Base-by-base conservation (phyloP, 2,888 invertebrate genomes). In the Cyaniris semiargus region DNA sequence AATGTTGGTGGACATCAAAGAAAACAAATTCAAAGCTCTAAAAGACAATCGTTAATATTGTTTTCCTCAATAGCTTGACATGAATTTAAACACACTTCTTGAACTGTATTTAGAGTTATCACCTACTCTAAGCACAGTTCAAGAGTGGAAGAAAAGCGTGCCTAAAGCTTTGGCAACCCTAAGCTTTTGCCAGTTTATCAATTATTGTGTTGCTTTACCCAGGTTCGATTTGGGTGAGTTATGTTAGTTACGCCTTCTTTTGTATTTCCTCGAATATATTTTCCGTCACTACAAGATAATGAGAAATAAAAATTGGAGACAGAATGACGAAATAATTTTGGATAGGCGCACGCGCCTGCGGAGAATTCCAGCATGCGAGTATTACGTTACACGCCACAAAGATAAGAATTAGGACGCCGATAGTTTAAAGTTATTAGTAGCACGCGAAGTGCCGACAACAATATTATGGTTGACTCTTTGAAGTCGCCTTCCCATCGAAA, bases 391-490 rank as follows among this genome's bases (percentile, higher is more conserved):
- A 66, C 66, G 31, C 66, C 66, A 27, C 27, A 66, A 66, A 66
- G 27, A 27, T 27, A 66, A 48, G 74, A 74, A 48, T 44, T 72
- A 38, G 72, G 44, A 72, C 72, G 23, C 44, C 5, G 66, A 72
- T 74, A 74, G 18, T 38, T 71, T 38, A 44, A 21, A 71, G 38
- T 27, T 74, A 53, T 53, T 74, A 74, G 48, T 53, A 27, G 18
- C 74, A 74, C 74, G 74, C 74, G 53, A 74, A 53, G 74, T 72
- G 72, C 72, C 44, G 74, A 74, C 74, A 74, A 74, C 48, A 48
- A 74, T 74, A 27, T 48, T 74, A 27, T 23, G 10, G 27, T 53
- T 18, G 74, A 48, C 72, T 38, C 38, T 44, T 44, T 66, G 27
- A 66, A 66, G 66, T 27, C 27, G 27, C 27, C 5, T 60, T 60